Percentiles rank a stretch among this genome's conserved stretches.
phyloP scores from a whole-genome alignment of 2,888 invertebrate species.

The Sarcophaga rosellei region DNA sequence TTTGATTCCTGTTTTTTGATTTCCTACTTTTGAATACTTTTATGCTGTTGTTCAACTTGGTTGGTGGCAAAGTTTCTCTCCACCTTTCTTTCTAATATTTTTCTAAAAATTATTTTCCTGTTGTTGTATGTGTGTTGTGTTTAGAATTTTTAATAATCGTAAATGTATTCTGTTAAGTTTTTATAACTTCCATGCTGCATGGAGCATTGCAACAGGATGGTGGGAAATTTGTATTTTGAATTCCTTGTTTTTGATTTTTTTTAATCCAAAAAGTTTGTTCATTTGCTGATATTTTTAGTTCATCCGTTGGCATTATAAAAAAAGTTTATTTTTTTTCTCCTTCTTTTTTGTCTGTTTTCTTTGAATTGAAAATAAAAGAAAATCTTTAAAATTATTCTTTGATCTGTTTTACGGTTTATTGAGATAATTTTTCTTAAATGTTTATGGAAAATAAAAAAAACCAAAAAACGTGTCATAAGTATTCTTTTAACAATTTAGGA shows the following conservation, averaged over 20 bases:
- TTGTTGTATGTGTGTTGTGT: constrained; percentile 38
- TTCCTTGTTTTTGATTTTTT: not conserved
- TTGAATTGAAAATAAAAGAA: not conserved
- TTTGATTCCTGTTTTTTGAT: no score
- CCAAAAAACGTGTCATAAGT: no score
- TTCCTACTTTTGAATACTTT: no score
- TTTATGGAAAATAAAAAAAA: not conserved
- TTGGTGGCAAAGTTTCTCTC: no score
- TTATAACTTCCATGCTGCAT: not conserved
- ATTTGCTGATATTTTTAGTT: constrained; percentile 7
- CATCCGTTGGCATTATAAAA: not conserved
- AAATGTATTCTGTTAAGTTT: constrained; percentile 31
- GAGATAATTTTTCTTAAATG: not conserved
- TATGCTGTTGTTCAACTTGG: no score
- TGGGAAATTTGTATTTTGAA: no score
- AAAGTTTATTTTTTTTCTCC: not conserved
- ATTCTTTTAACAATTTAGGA: no score
- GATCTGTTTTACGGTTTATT: not conserved
- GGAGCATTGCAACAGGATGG: not conserved
- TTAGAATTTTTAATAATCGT: constrained; percentile 61
- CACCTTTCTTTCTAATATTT: not conserved
- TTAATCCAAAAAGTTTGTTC: constrained; percentile 29
- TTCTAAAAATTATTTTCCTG: constrained; percentile 56
- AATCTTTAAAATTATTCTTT: not conserved
- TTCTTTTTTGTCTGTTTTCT: not conserved